Conservation (phyloP, 2,797 vertebrate species). For the Buphagus erythrorhynchus region DNA sequence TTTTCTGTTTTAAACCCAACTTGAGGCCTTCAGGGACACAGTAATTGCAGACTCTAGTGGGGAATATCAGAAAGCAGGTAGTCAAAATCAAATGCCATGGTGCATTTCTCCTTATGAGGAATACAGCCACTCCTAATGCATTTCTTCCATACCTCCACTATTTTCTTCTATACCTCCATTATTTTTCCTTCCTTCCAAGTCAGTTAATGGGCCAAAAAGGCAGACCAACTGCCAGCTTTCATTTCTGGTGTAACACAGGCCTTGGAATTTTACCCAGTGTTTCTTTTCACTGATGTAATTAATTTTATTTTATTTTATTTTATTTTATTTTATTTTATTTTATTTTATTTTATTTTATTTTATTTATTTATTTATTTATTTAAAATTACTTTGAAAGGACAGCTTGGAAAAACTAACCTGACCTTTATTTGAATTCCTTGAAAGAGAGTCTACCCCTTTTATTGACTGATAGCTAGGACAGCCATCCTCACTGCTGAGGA, state of each 20-base stretch:
- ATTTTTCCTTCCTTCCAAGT: not conserved
- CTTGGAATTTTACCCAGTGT: not conserved
- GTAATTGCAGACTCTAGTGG: not conserved
- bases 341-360: too few relatives aligned
- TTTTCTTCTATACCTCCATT: not conserved
- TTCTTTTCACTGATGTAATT: not conserved
- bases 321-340: too few relatives aligned
- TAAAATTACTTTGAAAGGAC: not conserved
- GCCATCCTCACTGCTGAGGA: not conserved
- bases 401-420: not conserved
- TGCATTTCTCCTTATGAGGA: not conserved
- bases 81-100: not conserved
- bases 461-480: not conserved
- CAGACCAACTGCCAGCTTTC: not conserved
- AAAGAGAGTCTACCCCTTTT: not conserved
- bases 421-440: not conserved
- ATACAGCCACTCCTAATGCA: rapidly evolving
- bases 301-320: too few relatives aligned
- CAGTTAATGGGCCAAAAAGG: not conserved
- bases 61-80: not conserved
- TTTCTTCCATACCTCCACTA: not conserved
- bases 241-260: not conserved
- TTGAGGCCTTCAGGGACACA: not conserved
- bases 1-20: not conserved
- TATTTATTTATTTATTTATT: too few relatives aligned